Evolutionary conservation across 2,113 vertebrate genomes (phyloP), one percentile per base, ranked within the genome.

Genomic region (Anhinga anhinga): DNA sequence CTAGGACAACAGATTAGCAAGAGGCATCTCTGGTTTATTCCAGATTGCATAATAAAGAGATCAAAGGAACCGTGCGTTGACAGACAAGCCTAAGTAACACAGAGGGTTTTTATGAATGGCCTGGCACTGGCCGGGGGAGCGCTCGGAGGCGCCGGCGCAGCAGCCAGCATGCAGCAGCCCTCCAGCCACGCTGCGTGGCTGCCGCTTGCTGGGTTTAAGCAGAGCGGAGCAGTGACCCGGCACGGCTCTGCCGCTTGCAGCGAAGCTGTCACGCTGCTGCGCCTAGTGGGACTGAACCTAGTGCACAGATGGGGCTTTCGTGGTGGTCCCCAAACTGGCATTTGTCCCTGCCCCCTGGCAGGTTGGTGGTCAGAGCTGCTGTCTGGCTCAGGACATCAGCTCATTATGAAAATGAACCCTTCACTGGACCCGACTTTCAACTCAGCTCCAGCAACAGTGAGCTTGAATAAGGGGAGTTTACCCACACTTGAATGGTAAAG

Each of bases 231-330:
- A 11, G 62, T 5, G 34, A 34, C 52, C 69, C 69, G 9, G 63
- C 32, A 16, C 2, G 1, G 79, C 44, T 36, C 50, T 20, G 87
- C 42, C 2, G 82, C 58, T 27, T 5, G 34, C 11, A 2, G 72
- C 58, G 17, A 5, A 34, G 74, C 83, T 7, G 27, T 7, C 3
- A 2, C 2, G 1, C 20, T 4, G 62, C 78, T 22, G 45, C 0
- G 11, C 76, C 61, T 15, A 0, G 40, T 3, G 4, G 13, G 5
- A 0, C 65, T 0, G 59, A 49, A 8, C 47, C 17, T 16, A 15
- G 3, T 0, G 20, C 71, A 29, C 71, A 72, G 53, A 45, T 3
- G 55, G 83, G 38, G 26, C 74, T 40, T 18, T 9, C 5, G 2
- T 8, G 23, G 62, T 4, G 14, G 34, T 40, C 45, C 49, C 67